Conservation (phyloP, 2,888 invertebrate species). For the Morpho deidamia region DNA sequence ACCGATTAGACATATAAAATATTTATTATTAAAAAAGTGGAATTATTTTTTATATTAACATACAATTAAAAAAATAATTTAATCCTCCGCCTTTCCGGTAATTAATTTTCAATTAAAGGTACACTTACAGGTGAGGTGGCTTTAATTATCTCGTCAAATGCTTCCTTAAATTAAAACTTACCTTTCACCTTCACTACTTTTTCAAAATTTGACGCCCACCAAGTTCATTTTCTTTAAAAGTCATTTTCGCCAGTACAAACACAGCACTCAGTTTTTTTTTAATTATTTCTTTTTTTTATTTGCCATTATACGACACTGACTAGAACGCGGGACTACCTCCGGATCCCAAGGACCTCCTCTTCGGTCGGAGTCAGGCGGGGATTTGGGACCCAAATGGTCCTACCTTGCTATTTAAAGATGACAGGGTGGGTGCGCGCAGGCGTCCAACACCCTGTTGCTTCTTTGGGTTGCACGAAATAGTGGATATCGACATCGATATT, state of each 20-base stretch:
- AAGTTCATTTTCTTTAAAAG: conserved; percentile 41
- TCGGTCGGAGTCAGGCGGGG: conserved; percentile 47
- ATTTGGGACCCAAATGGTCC: conserved; percentile 51
- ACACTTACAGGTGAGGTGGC: conserved; percentile 1
- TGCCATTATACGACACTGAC: conserved; percentile 41
- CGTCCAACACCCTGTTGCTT: conserved; percentile 77
- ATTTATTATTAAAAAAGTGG: background rate
- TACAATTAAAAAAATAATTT: background rate
- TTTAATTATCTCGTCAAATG: conserved; percentile 3
- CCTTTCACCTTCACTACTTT: conserved; percentile 45
- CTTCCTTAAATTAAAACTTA: conserved; percentile 34
- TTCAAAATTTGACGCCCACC: conserved; percentile 35
- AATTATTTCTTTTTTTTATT: conserved; percentile 33
- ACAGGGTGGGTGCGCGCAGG: conserved; percentile 66
- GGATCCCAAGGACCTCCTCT: conserved; percentile 37
- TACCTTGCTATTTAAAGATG: conserved; percentile 50
- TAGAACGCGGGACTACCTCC: conserved; percentile 29
- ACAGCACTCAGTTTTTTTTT: conserved; percentile 42
- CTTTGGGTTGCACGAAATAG: conserved; percentile 38
- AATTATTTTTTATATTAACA: background rate
- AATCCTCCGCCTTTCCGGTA: background rate
- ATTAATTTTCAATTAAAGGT: background rate
- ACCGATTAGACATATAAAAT: background rate
- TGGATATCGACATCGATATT: conserved; percentile 36
- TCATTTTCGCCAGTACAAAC: conserved; percentile 42